Evolutionary conservation across 2,797 vertebrate species (phyloP).

Genomic region (Oryzias dopingdopingensis): DNA sequence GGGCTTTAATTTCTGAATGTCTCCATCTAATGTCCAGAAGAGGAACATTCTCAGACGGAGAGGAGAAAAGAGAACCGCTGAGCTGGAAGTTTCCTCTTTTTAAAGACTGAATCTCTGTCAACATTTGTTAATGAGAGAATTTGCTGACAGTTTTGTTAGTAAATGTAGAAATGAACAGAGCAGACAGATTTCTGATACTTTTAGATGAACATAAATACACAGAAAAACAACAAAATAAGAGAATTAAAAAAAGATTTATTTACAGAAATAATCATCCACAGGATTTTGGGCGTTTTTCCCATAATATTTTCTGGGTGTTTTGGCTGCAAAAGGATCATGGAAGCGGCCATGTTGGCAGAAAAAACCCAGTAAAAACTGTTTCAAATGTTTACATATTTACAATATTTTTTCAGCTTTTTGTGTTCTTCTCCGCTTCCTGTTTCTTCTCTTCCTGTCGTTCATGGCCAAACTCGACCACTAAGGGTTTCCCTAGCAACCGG

Average conservation of each 20-base stretch:
- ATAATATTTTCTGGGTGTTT: neutral
- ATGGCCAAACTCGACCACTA: constrained; percentile 89
- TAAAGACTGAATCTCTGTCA: no score
- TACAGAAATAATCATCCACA: neutral
- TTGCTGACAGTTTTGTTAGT: no score
- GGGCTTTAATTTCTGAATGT: rapidly evolving
- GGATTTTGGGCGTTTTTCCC: neutral
- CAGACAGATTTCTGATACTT: neutral
- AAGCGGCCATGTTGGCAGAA: no score
- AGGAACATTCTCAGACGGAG: neutral
- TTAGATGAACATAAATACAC: neutral
- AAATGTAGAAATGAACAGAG: neutral
- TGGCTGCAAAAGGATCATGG: no score
- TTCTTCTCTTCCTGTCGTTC: constrained; percentile 71
- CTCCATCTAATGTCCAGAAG: constrained; percentile 35
- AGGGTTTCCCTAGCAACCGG: constrained; percentile 83
- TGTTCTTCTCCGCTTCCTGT: constrained; percentile 10
- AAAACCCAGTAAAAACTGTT: no score
- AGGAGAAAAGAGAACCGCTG: neutral
- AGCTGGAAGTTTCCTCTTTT: neutral
- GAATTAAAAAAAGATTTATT: constrained; percentile 19
- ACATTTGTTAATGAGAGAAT: no score
- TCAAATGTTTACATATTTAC: no score
- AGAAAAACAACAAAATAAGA: neutral
- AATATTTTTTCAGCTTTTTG: neutral